These are phyloP conservation scores for Dreissena rostriformis DNA, from an alignment of 1,140 invertebrate species.

Conservation along the genomic window DNA sequence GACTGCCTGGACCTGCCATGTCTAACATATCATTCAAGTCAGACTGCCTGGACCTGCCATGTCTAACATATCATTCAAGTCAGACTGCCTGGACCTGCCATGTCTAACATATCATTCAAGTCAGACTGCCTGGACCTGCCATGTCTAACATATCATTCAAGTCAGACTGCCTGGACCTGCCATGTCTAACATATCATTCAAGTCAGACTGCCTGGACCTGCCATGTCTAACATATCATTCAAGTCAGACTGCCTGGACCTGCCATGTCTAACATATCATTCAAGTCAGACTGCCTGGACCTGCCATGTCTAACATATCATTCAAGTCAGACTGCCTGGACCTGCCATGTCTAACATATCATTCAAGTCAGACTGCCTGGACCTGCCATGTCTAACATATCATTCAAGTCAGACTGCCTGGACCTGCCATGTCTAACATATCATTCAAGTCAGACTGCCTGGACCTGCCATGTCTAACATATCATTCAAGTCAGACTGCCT, in stretches of 20 bases:
- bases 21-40: background rate
- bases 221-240: slow-evolving; percentile 8
- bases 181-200: slow-evolving; percentile 4
- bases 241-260: slow-evolving; percentile 14
- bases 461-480: slow-evolving; percentile 30
- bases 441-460: background rate
- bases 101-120: slow-evolving; percentile 1
- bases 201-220: slow-evolving; percentile 13
- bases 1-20: slow-evolving; percentile 27
- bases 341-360: slow-evolving; percentile 15
- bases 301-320: slow-evolving; percentile 7
- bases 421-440: slow-evolving; percentile 22
- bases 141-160: slow-evolving; percentile 1
- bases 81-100: slow-evolving; percentile 17
- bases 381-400: slow-evolving; percentile 14
- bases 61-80: background rate
- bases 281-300: slow-evolving; percentile 14
- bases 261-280: slow-evolving; percentile 7
- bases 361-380: slow-evolving; percentile 8
- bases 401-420: background rate
- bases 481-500: background rate
- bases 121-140: slow-evolving; percentile 19
- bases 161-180: slow-evolving; percentile 15
- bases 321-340: slow-evolving; percentile 7
- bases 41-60: slow-evolving; percentile 22